phyloP scores from a whole-genome alignment of 1,140 invertebrate genomes.

The Magallana gigas region DNA sequence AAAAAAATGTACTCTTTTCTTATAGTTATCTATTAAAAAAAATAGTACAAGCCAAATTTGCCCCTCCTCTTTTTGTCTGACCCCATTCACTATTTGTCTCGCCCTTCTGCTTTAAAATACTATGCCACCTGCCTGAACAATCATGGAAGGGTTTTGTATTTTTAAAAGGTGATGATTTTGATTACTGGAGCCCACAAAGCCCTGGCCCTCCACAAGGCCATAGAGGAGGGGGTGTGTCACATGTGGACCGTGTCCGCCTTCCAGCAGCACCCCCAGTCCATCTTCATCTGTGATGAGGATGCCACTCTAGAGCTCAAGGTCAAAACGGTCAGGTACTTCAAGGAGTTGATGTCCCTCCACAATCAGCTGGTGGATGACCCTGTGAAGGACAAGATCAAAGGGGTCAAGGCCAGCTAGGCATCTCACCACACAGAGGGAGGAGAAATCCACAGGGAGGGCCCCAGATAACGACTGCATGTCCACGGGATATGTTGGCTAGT shows the following conservation, averaged over 20 bases:
- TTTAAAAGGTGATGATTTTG: conserved; percentile 93
- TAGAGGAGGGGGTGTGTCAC: conserved; percentile 98
- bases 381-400: background rate
- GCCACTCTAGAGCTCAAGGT: conserved; percentile 97
- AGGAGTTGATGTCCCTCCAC: conserved; percentile 83
- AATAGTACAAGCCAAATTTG: no score
- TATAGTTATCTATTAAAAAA: no score
- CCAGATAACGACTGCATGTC: background rate
- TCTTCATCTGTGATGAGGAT: conserved; percentile 98
- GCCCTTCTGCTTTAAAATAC: no score
- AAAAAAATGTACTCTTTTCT: no score
- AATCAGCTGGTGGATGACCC: conserved; percentile 77
- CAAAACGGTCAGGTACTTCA: conserved; percentile 99
- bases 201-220: conserved; percentile 96
- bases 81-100: no score
- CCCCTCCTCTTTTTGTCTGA: no score
- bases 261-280: conserved; percentile 84
- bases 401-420: background rate
- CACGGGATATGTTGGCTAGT: background rate
- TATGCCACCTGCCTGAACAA: no score
- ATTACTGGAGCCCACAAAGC: conserved; percentile 99
- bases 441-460: background rate
- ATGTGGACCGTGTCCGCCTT: conserved; percentile 99
- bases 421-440: no score
- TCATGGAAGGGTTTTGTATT: no score